Base-by-base conservation (phyloP, 2,888 invertebrate species). In the Rhorus exstirpatorius region DNA sequence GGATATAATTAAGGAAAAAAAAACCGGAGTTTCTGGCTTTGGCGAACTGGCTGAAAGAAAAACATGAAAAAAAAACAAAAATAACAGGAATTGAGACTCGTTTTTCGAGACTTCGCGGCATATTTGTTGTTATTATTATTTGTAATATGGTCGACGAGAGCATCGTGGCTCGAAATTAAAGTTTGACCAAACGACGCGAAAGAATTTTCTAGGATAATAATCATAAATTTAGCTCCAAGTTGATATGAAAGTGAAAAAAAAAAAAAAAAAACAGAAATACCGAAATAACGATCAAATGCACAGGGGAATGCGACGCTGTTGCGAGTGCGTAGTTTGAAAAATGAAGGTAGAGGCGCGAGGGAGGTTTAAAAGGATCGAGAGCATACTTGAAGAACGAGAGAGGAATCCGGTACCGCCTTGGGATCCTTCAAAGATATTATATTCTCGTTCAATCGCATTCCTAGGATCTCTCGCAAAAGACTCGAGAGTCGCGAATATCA, bases 381-480 rank as follows among this genome's bases (percentile, higher is more conserved):
- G 38, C 31, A 17, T 31, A 38, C 46, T 65, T 26, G 26, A 49
- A 31, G 49, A 71, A 21, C 14, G 12, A 26, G 35, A 21, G 19
- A 44, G 78, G 72, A 78, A 74, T 74, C 78, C 68, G 46, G 74
- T 78, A 55, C n/a, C 53, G 61, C 78, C 78, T 74, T 77, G 68
- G 31, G 46, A 74, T 74, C 81, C 60, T 78, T 44, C 31, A 53
- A 19, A 78, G 78, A 74, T 74, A 78, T 81, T 74, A 78, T 81
- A 68, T 78, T 78, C 68, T 58, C 68, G 72, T 63, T 46, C 46
- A 46, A 81, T 78, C 61, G 78, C 72, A 81, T 78, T 81, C 81
- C 68, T 78, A 63, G 74, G 49, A 63, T 68, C 46, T 49, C 35
- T 35, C 7, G 21, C 35, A n/a, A n/a, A n/a, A 53, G 38, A 46